Conservation (phyloP, 2,888 invertebrate species). For the Tricholauxania praeusta region DNA sequence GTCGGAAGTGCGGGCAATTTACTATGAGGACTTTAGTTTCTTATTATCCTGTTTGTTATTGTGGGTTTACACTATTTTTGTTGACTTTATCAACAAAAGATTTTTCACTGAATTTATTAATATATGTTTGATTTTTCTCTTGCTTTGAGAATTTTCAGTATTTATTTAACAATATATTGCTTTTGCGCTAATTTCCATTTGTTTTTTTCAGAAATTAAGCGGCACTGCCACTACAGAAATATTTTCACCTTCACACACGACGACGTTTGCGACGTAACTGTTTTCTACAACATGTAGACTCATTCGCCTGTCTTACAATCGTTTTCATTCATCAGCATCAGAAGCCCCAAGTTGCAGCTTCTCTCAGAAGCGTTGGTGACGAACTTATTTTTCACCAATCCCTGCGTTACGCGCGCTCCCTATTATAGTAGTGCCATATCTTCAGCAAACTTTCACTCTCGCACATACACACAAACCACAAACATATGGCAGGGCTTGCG, state of each 20-base stretch:
- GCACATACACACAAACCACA: not conserved
- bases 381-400: constrained; percentile 11
- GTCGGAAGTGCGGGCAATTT: not conserved
- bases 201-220: too few species aligned
- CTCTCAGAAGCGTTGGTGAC: not conserved
- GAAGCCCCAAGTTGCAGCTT: constrained; percentile 23
- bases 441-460: constrained; percentile 7
- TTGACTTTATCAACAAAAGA: too few species aligned
- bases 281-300: constrained; percentile 3
- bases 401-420: not conserved
- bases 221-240: not conserved
- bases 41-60: not conserved
- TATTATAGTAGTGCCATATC: not conserved
- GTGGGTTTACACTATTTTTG: not conserved
- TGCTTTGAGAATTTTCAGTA: not conserved
- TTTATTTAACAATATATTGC: not conserved
- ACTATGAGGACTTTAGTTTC: not conserved
- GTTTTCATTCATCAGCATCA: constrained; percentile 20
- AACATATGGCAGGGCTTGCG: not conserved
- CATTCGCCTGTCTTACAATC: constrained; percentile 4
- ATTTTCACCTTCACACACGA: constrained; percentile 21
- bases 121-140: too few species aligned
- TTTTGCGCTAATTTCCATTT: too few species aligned
- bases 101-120: too few species aligned
- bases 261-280: constrained; percentile 12